Evolutionary conservation across 2,113 vertebrate species (phyloP), one percentile per base, ranked within the genome.

Genomic region (Nyctibius bracteatus): DNA sequence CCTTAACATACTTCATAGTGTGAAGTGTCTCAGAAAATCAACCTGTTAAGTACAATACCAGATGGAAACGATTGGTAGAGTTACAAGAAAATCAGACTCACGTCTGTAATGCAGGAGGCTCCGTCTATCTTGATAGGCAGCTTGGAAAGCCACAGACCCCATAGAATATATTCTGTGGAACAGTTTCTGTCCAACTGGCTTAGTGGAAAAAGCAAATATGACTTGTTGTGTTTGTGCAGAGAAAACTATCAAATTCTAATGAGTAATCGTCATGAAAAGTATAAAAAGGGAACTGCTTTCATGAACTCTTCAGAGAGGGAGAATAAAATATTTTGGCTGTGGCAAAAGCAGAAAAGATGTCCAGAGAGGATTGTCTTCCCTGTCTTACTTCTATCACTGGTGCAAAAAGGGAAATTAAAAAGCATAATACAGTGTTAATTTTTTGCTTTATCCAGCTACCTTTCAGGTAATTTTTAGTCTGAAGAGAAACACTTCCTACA

Each of bases 1-100:
- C 83, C 72, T 86, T 93, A 93, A 72, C 94, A 94, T 95, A 91
- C 86, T 91, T 94, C 81, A 71, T 52, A 85, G 93, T 95, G 90
- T 96, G 95, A 96, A 96, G 86, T 68, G 70, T 90, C 91, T 95
- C 68, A 93, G 94, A 94, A 97, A 95, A 95, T 88, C 88, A 94
- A 91, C 88, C 94, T 96, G 94, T 84, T 94, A 95, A 94, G 88
- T 96, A 95, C 88, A 97, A 95, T 97, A 96, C 90, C 96, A 97
- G 96, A 96, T 96, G 95, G 96, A 81, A 94, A 75, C 0, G 52
- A 84, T 92, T 92, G 92, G 88, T 90, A 93, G 57, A 94, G 68
- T 92, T 96, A 92, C 93, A 95, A 86, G 75, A 92, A 96, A 94
- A 62, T 90, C 91, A 85, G 80, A 67, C 66, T 95, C 52, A 51